Base-by-base conservation (phyloP, 2,113 vertebrate genomes). In the Cottus gobio region DNA sequence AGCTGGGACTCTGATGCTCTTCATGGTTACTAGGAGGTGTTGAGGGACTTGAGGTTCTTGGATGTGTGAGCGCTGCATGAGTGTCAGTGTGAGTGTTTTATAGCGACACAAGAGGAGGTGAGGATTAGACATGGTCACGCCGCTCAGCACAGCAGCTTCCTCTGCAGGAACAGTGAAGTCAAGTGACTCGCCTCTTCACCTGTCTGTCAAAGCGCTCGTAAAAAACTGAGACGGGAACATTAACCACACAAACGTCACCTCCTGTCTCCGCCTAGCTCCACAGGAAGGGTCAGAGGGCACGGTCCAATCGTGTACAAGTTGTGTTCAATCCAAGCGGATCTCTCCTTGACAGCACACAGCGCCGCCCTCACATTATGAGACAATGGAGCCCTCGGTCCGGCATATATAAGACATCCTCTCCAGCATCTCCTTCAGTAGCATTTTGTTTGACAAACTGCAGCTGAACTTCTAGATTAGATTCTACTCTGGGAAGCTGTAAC, bases 121-220 rank as follows among this genome's bases (percentile, higher is more conserved):
- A 28, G 46, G 63, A 66, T 66, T 66, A 39, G 63, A 66, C 39
- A 66, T 66, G 39, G 63, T 66, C 62, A 64, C 62, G 36, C 62
- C 20, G 22, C 36, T 39, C 36, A 39, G 11, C 61, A 24, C 31
- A 2, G 58, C 20, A 61, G 58, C 58, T 61, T 61, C 58, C 18
- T 36, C 5, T 7, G 36, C 36, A 39, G 62, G n/a, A 62, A 62
- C 3, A 37, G n/a, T 24, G 2, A 39, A 39, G 22, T 15, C 15
- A 62, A 8, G 11, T 3, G 36, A 64, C 62, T 26, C n/a, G 5
- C n/a, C 62, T 42, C n/a, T 64, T 64, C 62, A 42, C 6, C 61
- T n/a, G 36, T 63, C 61, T 24, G 11, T 63, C 34, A 64, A 42
- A 64, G 11, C 13, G 13, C 36, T 64, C 37, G 4, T 64, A 64